Percentiles rank a stretch among this genome's conserved stretches.
These are phyloP conservation scores for Invenusta paracnida DNA, from an alignment of 2,888 invertebrate genomes.

Conservation along the genomic window DNA sequence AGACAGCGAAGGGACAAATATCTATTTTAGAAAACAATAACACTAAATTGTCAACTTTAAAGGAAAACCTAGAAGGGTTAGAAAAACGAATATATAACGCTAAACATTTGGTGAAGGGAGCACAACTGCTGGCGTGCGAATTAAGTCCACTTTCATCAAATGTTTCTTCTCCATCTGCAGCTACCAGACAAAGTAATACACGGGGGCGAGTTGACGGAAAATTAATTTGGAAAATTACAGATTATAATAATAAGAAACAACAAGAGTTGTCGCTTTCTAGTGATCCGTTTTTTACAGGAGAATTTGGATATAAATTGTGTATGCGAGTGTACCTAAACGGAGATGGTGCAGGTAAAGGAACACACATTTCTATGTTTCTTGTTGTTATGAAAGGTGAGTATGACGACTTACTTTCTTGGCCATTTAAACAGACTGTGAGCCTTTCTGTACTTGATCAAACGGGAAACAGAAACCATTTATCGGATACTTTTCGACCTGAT, in stretches of 20 bases:
- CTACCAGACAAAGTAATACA: not conserved
- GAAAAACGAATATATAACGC: not conserved
- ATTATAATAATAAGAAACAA: constrained; percentile 50
- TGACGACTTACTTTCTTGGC: constrained; percentile 57
- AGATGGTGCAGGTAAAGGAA: constrained; percentile 56
- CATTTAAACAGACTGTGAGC: constrained; percentile 55
- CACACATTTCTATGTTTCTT: constrained; percentile 57
- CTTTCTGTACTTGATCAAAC: constrained; percentile 57
- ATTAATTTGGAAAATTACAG: constrained; percentile 57
- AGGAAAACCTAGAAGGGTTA: not conserved
- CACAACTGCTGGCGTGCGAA: not conserved
- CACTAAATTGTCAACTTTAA: too few relatives aligned
- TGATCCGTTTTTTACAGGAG: constrained; percentile 54
- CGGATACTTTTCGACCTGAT: constrained; percentile 59
- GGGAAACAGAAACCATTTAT: constrained; percentile 50
- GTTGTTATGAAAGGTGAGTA: constrained; percentile 54
- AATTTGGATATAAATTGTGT: constrained; percentile 57
- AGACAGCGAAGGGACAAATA: too few relatives aligned
- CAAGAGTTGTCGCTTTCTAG: constrained; percentile 57
- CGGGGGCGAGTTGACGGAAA: constrained; percentile 53
- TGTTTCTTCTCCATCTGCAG: not conserved
- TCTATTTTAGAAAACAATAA: too few relatives aligned
- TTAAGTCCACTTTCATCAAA: not conserved
- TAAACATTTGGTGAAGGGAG: not conserved
- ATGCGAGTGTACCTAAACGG: constrained; percentile 56